These are phyloP conservation scores for Oreotragus oreotragus DNA, from an alignment of 2,113 vertebrate species.

Conservation along the genomic window DNA sequence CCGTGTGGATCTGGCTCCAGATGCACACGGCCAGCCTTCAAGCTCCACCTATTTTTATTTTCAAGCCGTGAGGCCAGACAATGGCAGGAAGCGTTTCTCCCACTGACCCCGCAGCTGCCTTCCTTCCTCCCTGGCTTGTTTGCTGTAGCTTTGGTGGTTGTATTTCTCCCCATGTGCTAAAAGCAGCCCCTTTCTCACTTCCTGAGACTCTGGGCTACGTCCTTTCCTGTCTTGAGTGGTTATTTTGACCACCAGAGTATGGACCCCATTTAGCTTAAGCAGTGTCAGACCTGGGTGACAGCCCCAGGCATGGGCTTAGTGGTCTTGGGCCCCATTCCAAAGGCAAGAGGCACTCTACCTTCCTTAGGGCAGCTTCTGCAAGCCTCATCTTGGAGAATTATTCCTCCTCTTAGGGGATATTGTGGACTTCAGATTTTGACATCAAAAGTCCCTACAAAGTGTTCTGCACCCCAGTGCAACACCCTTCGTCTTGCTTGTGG, in stretches of 20 bases:
- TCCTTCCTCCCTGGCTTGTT: slow-evolving; percentile 45
- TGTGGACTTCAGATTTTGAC: background rate
- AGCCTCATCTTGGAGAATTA: background rate
- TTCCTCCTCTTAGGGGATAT: background rate
- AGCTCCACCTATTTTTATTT: slow-evolving; percentile 60
- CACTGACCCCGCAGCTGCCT: background rate
- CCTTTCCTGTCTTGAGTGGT: background rate
- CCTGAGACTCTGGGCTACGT: background rate
- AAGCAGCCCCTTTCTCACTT: background rate
- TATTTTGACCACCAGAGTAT: background rate
- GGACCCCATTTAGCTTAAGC: background rate
- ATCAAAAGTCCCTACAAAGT: background rate
- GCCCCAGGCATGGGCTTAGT: background rate
- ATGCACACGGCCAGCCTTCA: slow-evolving; percentile 27
- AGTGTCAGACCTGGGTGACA: background rate
- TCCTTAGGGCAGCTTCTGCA: too few species aligned
- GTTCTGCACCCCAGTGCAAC: background rate
- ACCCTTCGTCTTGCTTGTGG: background rate
- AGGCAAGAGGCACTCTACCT: background rate
- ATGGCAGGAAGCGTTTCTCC: slow-evolving; percentile 69
- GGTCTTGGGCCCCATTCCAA: background rate
- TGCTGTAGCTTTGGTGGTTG: background rate
- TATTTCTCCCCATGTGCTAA: background rate
- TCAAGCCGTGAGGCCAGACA: slow-evolving; percentile 59
- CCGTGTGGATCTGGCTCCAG: slow-evolving; percentile 48